These are phyloP conservation scores for Zaprionus lachaisei DNA, from an alignment of 1,140 invertebrate genomes.

Conservation along the genomic window DNA sequence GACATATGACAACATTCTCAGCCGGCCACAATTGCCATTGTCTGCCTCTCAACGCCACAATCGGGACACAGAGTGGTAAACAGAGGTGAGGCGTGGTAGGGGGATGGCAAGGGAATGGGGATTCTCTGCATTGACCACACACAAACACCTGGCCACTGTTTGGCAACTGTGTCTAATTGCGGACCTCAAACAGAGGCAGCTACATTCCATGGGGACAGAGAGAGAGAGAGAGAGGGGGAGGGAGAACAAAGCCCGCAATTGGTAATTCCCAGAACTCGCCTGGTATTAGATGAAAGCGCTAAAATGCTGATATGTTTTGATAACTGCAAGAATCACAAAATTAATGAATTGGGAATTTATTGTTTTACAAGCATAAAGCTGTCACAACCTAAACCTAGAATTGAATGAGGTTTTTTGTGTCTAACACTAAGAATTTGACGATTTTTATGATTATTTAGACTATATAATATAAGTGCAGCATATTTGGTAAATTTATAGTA, in stretches of 20 bases:
- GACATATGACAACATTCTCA: constrained; percentile 83
- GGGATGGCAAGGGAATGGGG: constrained; percentile 17
- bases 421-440: no score
- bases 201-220: constrained; percentile 4
- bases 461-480: no score
- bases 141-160: constrained; percentile 69
- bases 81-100: constrained; percentile 4
- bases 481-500: no score
- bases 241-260: constrained; percentile 14
- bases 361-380: no score
- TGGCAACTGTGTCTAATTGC: constrained; percentile 76
- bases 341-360: background rate
- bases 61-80: background rate
- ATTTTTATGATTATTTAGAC: no score
- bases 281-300: constrained; percentile 11
- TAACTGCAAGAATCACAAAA: no score
- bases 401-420: no score
- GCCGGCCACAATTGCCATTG: constrained; percentile 79
- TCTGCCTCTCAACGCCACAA: constrained; percentile 56
- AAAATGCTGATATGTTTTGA: constrained; percentile 1
- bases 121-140: constrained; percentile 20
- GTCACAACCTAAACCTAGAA: no score
- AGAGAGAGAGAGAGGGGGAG: background rate
- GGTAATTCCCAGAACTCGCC: constrained; percentile 16
- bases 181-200: constrained; percentile 38